Conservation (phyloP, 2,797 vertebrate species). For the Natrix natrix region DNA sequence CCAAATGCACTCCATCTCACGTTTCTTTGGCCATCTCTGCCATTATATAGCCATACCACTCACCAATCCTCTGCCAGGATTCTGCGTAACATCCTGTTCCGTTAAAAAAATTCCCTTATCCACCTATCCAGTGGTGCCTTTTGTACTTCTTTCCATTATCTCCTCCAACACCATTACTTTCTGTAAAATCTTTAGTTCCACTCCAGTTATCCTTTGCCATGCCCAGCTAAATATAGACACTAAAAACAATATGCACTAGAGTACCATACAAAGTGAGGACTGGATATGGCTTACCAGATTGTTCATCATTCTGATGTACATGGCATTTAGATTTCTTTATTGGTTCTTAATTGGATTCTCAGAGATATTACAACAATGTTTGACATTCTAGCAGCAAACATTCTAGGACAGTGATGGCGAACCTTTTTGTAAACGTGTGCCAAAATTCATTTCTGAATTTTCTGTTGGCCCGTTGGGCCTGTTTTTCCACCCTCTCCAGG, state of each 20-base stretch:
- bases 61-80: not conserved
- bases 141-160: not conserved
- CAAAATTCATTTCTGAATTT: no score
- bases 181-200: not conserved
- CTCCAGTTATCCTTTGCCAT: not conserved
- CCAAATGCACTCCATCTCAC: not conserved
- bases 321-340: not conserved
- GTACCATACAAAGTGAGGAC: not conserved
- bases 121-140: not conserved
- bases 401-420: not conserved
- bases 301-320: not conserved
- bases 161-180: not conserved
- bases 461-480: no score
- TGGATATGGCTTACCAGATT: not conserved
- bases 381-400: constrained; percentile 32
- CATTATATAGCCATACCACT: not conserved
- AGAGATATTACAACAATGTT: not conserved
- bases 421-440: no score
- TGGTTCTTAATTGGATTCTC: not conserved
- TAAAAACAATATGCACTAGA: not conserved
- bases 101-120: not conserved
- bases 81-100: not conserved
- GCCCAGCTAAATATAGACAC: not conserved
- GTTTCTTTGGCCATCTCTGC: not conserved
- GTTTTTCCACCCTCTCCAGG: no score